phyloP scores from a whole-genome alignment of 2,113 vertebrate genomes.

The Burhinus bistriatus region DNA sequence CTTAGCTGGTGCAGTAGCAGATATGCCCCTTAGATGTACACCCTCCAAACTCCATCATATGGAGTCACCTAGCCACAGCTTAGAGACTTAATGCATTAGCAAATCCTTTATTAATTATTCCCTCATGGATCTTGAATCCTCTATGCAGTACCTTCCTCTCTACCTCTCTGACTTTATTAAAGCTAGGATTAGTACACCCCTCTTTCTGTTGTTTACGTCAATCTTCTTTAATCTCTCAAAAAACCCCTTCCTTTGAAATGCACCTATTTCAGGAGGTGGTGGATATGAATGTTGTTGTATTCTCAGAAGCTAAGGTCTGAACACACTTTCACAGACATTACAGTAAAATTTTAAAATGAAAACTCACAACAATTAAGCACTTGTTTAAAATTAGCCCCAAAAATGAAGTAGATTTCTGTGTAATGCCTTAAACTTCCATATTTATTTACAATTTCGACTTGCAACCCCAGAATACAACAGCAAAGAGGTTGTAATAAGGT shows the following conservation, averaged over 20 bases:
- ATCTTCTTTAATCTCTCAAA: background rate
- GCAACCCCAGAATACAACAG: background rate
- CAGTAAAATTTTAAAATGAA: background rate
- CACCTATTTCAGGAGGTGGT: background rate
- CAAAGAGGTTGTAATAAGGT: accelerated
- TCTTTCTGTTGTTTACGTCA: background rate
- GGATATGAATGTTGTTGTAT: background rate
- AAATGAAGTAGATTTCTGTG: background rate
- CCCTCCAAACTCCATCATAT: accelerated
- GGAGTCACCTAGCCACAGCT: background rate
- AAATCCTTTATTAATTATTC: constrained; percentile 32
- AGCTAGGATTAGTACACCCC: background rate
- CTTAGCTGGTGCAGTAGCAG: background rate
- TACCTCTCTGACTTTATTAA: background rate
- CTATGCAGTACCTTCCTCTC: background rate
- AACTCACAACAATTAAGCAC: background rate
- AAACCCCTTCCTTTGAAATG: background rate
- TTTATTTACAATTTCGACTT: background rate
- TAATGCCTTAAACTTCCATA: background rate
- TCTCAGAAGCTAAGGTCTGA: background rate
- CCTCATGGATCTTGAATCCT: background rate
- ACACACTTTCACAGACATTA: background rate
- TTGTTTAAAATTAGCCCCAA: background rate
- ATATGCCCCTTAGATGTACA: too few relatives aligned
- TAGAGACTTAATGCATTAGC: background rate